Evolutionary conservation across 1,140 invertebrate species (phyloP).

Genomic region (Lucilia cuprina): DNA sequence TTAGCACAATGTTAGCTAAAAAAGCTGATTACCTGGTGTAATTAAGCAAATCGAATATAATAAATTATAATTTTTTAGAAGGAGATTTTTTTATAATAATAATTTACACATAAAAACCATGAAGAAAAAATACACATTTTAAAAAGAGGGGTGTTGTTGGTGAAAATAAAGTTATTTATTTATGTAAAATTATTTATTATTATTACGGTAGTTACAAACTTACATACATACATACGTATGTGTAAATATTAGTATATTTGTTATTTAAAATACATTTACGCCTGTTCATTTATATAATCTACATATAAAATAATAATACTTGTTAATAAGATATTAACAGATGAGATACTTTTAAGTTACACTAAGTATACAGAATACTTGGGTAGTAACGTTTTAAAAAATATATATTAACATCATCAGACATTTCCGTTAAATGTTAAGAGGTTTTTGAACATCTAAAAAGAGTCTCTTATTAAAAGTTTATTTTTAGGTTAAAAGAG

Average conservation of each 20-base stretch:
- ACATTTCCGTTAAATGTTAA: neutral
- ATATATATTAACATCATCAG: neutral
- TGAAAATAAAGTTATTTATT: neutral
- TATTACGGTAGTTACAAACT: neutral
- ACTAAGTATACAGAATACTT: too few species aligned
- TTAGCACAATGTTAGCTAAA: neutral
- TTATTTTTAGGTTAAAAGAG: conserved; percentile 14
- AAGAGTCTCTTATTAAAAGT: neutral
- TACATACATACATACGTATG: too few species aligned
- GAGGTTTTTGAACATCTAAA: neutral
- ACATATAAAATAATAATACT: too few species aligned
- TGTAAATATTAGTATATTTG: too few species aligned
- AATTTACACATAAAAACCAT: too few species aligned
- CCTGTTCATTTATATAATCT: too few species aligned
- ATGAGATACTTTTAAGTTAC: too few species aligned
- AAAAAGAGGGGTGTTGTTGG: neutral
- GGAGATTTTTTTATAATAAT: conserved; percentile 6
- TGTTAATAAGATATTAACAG: too few species aligned
- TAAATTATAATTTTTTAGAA: conserved; percentile 63
- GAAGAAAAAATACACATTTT: too few species aligned
- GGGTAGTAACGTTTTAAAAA: too few species aligned
- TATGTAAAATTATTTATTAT: neutral
- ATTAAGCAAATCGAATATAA: conserved; percentile 63
- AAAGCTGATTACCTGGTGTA: conserved; percentile 60
- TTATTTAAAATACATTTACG: too few species aligned